Evolutionary conservation across 2,797 vertebrate genomes (phyloP), one percentile per base, ranked within the genome.

Genomic region (Sciurus vulgaris): DNA sequence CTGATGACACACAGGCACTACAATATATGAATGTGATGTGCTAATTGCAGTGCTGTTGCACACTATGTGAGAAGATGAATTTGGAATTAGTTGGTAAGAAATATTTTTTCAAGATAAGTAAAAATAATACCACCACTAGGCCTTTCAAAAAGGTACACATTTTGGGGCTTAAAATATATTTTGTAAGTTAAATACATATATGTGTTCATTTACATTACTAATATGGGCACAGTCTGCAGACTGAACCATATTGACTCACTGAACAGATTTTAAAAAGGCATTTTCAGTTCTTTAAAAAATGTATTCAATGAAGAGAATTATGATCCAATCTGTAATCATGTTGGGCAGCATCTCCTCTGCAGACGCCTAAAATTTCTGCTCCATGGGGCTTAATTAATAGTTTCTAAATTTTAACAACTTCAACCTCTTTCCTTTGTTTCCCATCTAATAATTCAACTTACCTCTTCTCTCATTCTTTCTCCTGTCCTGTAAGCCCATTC

Each of bases 41-140:
- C 14, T 89, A 74, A 90, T 86, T 6, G 81, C 8, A 83, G 82
- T 30, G 59, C 15, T 86, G 3, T 72, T 73, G 17, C 8, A 11
- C 7, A 65, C 15, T 97, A 83, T 24, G 14, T 94, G 81, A 69
- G 47, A 87, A 96, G 11, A 14, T 90, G 56, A 88, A 86, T 94
- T 7, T 95, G 59, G 70, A 97, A 90, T 47, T 91, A 93, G 93
- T 1, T 22, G 28, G 4, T 92, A 96, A 41, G 35, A 90, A 96
- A 41, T 41, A 88, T 94, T 95, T 93, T 91, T 78, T 73, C 17
- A 93, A 54, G n/a, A 94, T 33, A 78, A 77, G 74, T 56, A 0
- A 9, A 96, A 86, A 70, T 15, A 51, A 35, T 18, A 87, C 49
- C 0, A 56, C n/a, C 56, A 56, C 51, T 67, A 94, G 81, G 10